These are phyloP conservation scores for Cosmia pyralina DNA, from an alignment of 2,888 invertebrate genomes.

Conservation along the genomic window DNA sequence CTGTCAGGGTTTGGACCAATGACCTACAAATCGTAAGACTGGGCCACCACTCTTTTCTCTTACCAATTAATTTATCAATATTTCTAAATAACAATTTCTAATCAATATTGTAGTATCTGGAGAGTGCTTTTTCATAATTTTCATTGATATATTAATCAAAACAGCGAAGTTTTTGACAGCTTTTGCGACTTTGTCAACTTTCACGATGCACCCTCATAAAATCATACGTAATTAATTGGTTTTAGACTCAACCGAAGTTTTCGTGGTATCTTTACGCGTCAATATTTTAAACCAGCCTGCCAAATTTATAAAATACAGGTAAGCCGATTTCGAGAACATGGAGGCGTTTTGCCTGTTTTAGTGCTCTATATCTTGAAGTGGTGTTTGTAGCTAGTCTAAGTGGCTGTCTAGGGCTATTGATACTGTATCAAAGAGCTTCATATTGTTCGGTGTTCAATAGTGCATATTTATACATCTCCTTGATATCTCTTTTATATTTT, in stretches of 20 bases:
- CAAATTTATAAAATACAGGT: slow-evolving; percentile 7
- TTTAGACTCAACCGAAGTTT: neutral
- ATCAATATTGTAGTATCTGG: too few species aligned
- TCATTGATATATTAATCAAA: too few species aligned
- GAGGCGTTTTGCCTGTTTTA: neutral
- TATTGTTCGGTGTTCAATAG: slow-evolving; percentile 27
- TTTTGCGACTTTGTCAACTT: neutral
- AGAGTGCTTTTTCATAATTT: too few species aligned
- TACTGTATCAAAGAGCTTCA: slow-evolving; percentile 42
- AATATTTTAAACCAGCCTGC: neutral
- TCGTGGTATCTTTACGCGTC: neutral
- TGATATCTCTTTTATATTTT: slow-evolving; percentile 33
- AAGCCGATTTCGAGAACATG: slow-evolving; percentile 4
- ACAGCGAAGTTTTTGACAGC: neutral
- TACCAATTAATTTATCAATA: too few species aligned
- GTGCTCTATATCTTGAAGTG: slow-evolving; percentile 19
- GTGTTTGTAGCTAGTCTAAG: slow-evolving; percentile 22
- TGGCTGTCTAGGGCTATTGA: slow-evolving; percentile 27
- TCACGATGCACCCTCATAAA: neutral
- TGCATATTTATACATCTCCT: slow-evolving; percentile 13
- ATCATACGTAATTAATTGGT: too few species aligned
- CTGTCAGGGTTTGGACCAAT: too few species aligned
- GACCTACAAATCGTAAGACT: too few species aligned
- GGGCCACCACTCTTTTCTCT: too few species aligned
- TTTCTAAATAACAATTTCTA: too few species aligned